Evolutionary conservation across 2,113 vertebrate genomes (phyloP).

Genomic region (Cyprinus carpio): DNA sequence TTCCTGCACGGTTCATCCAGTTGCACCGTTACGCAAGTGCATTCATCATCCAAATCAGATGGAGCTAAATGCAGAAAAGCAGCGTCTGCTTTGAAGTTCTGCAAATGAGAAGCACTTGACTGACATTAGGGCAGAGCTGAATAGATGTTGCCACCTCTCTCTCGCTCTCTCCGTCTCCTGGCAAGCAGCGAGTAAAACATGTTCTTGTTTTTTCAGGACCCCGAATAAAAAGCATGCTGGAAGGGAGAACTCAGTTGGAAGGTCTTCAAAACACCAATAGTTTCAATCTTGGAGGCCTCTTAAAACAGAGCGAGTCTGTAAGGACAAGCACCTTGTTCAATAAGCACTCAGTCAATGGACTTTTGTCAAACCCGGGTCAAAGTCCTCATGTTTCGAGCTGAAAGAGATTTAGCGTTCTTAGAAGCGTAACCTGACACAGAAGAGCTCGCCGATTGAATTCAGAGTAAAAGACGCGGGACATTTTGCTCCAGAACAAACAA

Average conservation of each 20-base stretch:
- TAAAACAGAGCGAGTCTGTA: slow-evolving; percentile 14
- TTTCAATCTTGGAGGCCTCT: neutral
- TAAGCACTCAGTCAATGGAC: slow-evolving; percentile 30
- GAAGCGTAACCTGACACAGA: slow-evolving; percentile 18
- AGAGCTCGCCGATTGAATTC: neutral
- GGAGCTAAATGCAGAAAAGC: slow-evolving; percentile 39
- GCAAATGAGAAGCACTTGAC: slow-evolving; percentile 48
- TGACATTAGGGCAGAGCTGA: slow-evolving; percentile 37
- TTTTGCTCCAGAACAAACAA: slow-evolving; percentile 1
- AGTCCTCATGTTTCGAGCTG: slow-evolving; percentile 34
- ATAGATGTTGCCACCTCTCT: slow-evolving; percentile 31
- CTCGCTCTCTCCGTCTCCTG: slow-evolving; percentile 7
- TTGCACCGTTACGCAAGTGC: neutral
- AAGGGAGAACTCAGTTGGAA: slow-evolving; percentile 20
- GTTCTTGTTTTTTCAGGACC: slow-evolving; percentile 5
- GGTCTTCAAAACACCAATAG: slow-evolving; percentile 10
- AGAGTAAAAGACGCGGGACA: neutral
- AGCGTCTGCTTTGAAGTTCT: slow-evolving; percentile 41
- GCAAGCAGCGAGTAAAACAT: neutral
- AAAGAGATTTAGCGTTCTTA: slow-evolving; percentile 41
- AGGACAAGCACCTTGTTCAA: slow-evolving; percentile 39
- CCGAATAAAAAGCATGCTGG: slow-evolving; percentile 21
- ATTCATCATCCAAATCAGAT: slow-evolving; percentile 32
- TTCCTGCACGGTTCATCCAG: neutral
- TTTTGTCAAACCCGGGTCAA: slow-evolving; percentile 45